Conservation (phyloP, 2,113 vertebrate species). For the Myrmecophaga tridactyla region DNA sequence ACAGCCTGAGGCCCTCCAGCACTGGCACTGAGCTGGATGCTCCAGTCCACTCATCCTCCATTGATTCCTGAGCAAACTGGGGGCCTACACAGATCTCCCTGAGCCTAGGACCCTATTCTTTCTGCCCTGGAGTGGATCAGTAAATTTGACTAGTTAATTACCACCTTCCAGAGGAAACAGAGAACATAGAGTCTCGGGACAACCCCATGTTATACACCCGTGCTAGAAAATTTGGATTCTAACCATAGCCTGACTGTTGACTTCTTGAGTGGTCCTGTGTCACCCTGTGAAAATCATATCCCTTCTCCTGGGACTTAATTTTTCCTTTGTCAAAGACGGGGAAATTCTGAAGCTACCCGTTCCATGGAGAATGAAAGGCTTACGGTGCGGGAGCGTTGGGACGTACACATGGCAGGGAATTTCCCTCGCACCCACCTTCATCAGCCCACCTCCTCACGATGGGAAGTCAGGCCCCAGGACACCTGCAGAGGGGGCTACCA, state of each 20-base stretch:
- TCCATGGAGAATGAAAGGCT: not conserved
- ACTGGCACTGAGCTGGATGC: not conserved
- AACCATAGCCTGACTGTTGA: not conserved
- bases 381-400: not conserved
- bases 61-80: not conserved
- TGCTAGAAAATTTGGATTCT: not conserved
- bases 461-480: not conserved
- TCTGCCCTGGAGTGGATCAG: not conserved
- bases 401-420: not conserved
- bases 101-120: not conserved
- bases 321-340: not conserved
- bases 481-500: not conserved
- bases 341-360: not conserved
- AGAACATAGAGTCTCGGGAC: not conserved
- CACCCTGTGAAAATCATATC: not conserved
- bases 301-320: not conserved
- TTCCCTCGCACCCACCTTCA: not conserved
- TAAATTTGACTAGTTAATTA: not conserved
- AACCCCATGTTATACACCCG: not conserved
- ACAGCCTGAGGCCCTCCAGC: not conserved
- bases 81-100: not conserved
- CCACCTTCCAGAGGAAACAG: not conserved
- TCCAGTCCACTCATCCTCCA: not conserved
- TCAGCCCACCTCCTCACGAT: not conserved
- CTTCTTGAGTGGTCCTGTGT: not conserved